A percentile compares a stretch with the other conserved stretches of the same genome.
Conservation (phyloP, 1,140 invertebrate species). For the Hyles euphorbiae region DNA sequence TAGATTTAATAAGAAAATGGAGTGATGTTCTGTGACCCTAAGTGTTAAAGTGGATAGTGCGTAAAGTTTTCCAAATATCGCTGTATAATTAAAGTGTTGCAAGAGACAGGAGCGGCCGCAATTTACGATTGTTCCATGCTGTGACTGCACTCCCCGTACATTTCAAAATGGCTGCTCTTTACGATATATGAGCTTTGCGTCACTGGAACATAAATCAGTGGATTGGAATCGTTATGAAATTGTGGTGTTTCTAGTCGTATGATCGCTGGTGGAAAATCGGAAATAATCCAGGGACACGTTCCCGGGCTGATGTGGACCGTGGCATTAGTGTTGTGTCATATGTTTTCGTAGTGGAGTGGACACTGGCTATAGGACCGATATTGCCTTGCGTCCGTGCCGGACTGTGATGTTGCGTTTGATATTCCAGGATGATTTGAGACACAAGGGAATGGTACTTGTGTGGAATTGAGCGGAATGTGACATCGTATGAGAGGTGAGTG, state of each 20-base stretch:
- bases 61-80: conserved; percentile 52
- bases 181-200: conserved; percentile 76
- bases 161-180: conserved; percentile 76
- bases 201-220: conserved; percentile 74
- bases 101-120: conserved; percentile 47
- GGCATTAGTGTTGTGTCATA: conserved; percentile 70
- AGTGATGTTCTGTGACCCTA: conserved; percentile 66
- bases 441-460: conserved; percentile 62
- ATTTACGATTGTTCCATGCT: conserved; percentile 73
- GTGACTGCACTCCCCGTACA: conserved; percentile 75
- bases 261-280: conserved; percentile 54
- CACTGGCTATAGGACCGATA: conserved; percentile 68
- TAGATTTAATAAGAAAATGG: conserved; percentile 69
- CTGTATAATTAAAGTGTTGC: conserved; percentile 37
- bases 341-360: conserved; percentile 68
- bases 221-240: conserved; percentile 57
- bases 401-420: conserved; percentile 69
- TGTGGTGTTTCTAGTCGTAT: conserved; percentile 50
- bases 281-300: conserved; percentile 45
- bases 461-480: conserved; percentile 74
- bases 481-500: conserved; percentile 72
- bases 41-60: conserved; percentile 62
- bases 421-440: conserved; percentile 68
- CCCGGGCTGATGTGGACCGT: conserved; percentile 45
- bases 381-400: conserved; percentile 65